A percentile compares a stretch with the other conserved stretches of the same genome.
phyloP scores from a whole-genome alignment of 30 jellyfish, hydroid and myxozoan genomes.

The Aurelia sp. region DNA sequence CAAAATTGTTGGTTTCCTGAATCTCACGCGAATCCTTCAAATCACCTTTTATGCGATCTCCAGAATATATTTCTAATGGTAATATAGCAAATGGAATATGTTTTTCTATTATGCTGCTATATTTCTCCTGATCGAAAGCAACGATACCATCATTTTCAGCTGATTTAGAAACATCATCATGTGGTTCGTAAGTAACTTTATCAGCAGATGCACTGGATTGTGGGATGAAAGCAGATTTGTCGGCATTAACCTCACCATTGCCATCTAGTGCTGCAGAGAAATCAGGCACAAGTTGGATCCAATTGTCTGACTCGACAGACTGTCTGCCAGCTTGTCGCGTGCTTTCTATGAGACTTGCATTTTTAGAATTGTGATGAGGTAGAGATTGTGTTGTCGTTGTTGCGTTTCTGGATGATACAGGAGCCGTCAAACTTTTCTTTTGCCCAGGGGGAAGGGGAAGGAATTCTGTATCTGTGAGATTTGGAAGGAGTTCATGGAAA shows the following conservation, averaged over 20 bases:
- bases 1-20: no score
- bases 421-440: neutral
- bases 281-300: slow-evolving; percentile 11
- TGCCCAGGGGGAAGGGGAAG: slow-evolving; percentile 40
- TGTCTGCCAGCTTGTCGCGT: neutral
- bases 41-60: neutral
- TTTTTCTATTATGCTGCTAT: slow-evolving; percentile 5
- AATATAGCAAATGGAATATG: neutral
- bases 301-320: neutral
- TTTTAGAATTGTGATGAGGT: neutral
- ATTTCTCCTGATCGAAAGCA: slow-evolving; percentile 33
- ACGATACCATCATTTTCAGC: neutral
- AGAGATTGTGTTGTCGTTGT: neutral
- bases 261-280: neutral
- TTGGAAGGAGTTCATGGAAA: slow-evolving; percentile 53
- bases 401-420: neutral
- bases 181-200: no score
- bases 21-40: no score
- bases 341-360: neutral
- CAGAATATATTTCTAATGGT: neutral
- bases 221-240: neutral
- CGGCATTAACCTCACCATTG: neutral
- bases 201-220: no score
- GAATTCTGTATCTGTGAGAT: slow-evolving; percentile 50
- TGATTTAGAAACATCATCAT: no score